Evolutionary conservation across 2,888 invertebrate species (phyloP), one percentile per base, ranked within the genome.

Genomic region (Brachynemurus nebulosus): DNA sequence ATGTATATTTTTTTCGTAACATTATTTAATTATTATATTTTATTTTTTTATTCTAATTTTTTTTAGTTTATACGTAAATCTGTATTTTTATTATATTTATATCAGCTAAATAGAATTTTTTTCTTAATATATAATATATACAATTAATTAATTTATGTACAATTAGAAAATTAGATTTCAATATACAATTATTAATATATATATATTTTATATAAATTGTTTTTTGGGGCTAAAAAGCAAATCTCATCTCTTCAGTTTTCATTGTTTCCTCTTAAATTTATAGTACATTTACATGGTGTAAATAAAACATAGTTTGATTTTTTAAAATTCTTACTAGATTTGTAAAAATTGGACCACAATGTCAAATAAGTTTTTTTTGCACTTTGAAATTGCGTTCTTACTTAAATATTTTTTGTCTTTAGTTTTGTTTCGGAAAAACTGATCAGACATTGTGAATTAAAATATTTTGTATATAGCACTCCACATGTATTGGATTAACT

Each of bases 21-120:
- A 38, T 44, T 23, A 44, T 38, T 35, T 44, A 38, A 44, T 38
- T 25, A 16, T 17, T 44, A 44, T 16, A 35, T 44, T 44, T 43
- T 19, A 27, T 27, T 44, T 38, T 38, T 38, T 44, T 19, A 44
- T 34, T 25, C 21, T 38, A 44, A 27, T 44, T 44, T 33, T 18
- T 42, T 33, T 40, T 25, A 12, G 14, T 25, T 19, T 42, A 42
- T 42, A 42, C 35, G 42, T 44, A 44, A 27, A 44, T 44, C 34
- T 44, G 37, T 44, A 30, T 44, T 25, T 38, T 34, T 42, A 17
- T 38, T 40, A 40, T 27, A 19, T 25, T 42, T 37, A 38, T 38
- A 38, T 37, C 44, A 38, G 37, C 44, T 44, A 44, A 38, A 44
- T 44, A 44, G 27, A 44, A 44, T 30, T 44, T 37, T 37, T 16